Evolutionary conservation across 2,888 invertebrate species (phyloP), one percentile per base, ranked within the genome.

Genomic region (Sminthurides aquaticus): DNA sequence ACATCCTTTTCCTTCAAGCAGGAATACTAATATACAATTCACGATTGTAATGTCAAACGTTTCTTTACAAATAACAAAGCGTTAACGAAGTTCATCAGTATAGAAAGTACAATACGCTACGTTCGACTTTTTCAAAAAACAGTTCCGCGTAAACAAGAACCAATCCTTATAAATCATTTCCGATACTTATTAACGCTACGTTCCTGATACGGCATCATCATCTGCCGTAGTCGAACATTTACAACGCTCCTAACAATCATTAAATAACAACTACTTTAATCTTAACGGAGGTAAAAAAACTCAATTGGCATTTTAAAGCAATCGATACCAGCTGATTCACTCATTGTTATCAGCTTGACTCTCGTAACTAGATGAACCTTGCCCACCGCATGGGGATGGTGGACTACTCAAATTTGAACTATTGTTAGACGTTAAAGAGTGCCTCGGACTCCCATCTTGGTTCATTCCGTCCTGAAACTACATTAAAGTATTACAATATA

Each of bases 381-480:
- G 85, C 64, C 75, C 85, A 69, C 84, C 84, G 74, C 84, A 84
- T 66, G 86, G 86, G 76, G 85, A 86, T 57, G 87, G 87, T 60
- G 87, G 87, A 57, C 86, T 87, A 71, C 87, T 87, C 74, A 86
- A 82, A 79, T 86, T 87, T 75, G 86, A 87, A 80, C 87, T 87
- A 78, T 86, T 86, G 79, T 87, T 87, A 68, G 87, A 87, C 66
- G 86, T 86, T 76, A 87, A 84, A 65, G 87, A 87, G 78, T 86
- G 86, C 66, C 87, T 82, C 54, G 87, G 87, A 78, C 86, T 86
- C 66, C 81, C 81, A 71, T 81, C 81, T 28, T 79, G 78, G 60
- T 78, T 15, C 11, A 52, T 78, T 65, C 79, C 79, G 62, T 81
- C 81, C 80, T 81, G 69, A 15, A 48, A 8, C 18, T 22, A 28